Evolutionary conservation across 2,113 vertebrate species (phyloP).

Genomic region (Heterocephalus glaber): DNA sequence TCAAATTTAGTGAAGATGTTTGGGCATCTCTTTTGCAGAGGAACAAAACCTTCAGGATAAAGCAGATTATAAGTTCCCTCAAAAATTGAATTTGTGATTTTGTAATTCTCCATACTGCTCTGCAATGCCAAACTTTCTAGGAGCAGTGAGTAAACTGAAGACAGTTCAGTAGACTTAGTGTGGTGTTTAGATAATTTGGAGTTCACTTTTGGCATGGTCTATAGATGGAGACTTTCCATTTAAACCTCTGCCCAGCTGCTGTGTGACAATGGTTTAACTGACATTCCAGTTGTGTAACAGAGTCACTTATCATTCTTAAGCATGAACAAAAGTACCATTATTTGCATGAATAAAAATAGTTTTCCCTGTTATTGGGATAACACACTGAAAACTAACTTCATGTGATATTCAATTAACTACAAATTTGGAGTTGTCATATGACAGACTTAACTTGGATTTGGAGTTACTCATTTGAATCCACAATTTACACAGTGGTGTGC

Average conservation of each 20-base stretch:
- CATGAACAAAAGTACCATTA: not conserved
- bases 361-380: not conserved
- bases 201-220: slow-evolving; percentile 49
- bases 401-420: not conserved
- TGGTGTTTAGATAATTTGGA: slow-evolving; percentile 42
- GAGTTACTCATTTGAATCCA: not conserved
- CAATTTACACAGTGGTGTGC: no score
- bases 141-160: slow-evolving; percentile 34
- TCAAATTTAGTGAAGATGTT: not conserved
- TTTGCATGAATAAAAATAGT: slow-evolving; percentile 47
- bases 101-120: not conserved
- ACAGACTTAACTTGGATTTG: not conserved
- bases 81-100: slow-evolving; percentile 28
- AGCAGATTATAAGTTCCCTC: not conserved
- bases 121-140: not conserved
- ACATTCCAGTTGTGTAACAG: not conserved
- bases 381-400: not conserved
- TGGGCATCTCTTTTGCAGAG: not conserved
- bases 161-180: slow-evolving; percentile 34
- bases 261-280: not conserved
- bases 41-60: not conserved
- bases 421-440: not conserved
- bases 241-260: slow-evolving; percentile 45
- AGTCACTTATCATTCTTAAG: slow-evolving; percentile 50
- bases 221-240: slow-evolving; percentile 50